Conservation (phyloP, 2,888 invertebrate species). For the Achlya flavicornis region DNA sequence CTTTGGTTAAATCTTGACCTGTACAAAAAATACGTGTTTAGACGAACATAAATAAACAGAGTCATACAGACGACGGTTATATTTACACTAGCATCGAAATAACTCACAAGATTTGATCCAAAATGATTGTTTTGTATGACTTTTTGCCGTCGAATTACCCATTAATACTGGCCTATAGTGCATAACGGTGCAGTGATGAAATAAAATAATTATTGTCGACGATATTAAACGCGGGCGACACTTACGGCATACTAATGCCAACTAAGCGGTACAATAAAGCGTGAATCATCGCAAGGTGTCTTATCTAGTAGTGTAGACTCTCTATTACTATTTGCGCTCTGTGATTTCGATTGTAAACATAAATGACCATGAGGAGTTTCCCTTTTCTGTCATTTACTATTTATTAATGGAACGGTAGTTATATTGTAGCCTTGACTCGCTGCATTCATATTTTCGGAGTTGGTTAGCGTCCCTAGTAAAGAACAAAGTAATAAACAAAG, state of each 20-base stretch:
- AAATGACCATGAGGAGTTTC: conserved; percentile 36
- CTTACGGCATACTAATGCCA: conserved; percentile 63
- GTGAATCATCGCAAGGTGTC: conserved; percentile 71
- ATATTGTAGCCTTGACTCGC: not conserved
- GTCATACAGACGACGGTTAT: conserved; percentile 31
- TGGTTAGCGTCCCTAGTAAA: no score
- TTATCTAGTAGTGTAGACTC: conserved; percentile 66
- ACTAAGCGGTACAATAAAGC: conserved; percentile 62
- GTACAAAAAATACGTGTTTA: conserved; percentile 56
- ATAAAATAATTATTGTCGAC: conserved; percentile 31
- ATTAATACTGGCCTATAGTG: conserved; percentile 54
- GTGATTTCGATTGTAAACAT: conserved; percentile 52
- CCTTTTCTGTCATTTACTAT: conserved; percentile 28
- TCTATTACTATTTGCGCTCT: conserved; percentile 46
- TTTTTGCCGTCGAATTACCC: conserved; percentile 70
- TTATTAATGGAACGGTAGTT: conserved; percentile 15
- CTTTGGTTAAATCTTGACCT: conserved; percentile 82
- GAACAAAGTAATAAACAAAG: no score
- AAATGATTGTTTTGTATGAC: conserved; percentile 52
- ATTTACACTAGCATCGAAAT: conserved; percentile 46
- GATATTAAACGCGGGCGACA: conserved; percentile 55
- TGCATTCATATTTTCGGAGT: not conserved
- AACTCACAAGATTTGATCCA: conserved; percentile 74
- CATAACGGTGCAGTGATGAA: conserved; percentile 59
- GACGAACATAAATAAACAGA: conserved; percentile 59